Conservation (phyloP, 2,888 invertebrate species). For the Oxycera nigricornis region DNA sequence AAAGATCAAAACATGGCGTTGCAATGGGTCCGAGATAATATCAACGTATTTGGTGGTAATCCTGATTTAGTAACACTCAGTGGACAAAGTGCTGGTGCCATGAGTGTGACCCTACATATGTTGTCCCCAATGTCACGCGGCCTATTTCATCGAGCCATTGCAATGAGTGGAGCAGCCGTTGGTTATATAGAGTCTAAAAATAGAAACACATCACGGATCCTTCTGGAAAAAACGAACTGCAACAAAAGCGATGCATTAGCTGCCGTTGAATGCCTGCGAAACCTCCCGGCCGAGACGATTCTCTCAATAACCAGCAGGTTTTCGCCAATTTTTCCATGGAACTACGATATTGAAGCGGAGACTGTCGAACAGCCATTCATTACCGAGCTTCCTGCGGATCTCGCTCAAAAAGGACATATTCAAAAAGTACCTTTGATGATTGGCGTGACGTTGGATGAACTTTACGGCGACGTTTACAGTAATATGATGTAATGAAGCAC, state of each 20-base stretch:
- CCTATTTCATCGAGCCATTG: constrained; percentile 73
- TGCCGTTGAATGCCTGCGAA: constrained; percentile 66
- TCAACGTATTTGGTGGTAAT: constrained; percentile 71
- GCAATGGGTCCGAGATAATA: constrained; percentile 70
- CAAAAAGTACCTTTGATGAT: constrained; percentile 68
- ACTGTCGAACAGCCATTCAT: constrained; percentile 68
- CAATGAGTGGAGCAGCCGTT: constrained; percentile 70
- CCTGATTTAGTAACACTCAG: constrained; percentile 68
- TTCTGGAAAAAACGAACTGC: constrained; percentile 51
- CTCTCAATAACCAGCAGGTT: background rate
- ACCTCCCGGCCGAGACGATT: constrained; percentile 48
- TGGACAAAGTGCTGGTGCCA: constrained; percentile 61
- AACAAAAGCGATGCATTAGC: constrained; percentile 62
- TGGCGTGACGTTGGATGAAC: constrained; percentile 70
- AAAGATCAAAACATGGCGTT: constrained; percentile 73
- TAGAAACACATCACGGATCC: constrained; percentile 53
- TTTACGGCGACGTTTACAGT: constrained; percentile 61
- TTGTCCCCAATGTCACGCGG: constrained; percentile 70
- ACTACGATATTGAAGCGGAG: constrained; percentile 67
- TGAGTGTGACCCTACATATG: constrained; percentile 52
- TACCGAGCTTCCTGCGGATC: constrained; percentile 64
- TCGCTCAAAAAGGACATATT: constrained; percentile 65
- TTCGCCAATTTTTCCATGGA: constrained; percentile 49
- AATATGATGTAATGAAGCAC: too few species aligned
- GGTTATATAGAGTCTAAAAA: constrained; percentile 48